A percentile compares a stretch with the other conserved stretches of the same genome.
These are phyloP conservation scores for Zaprionus ornatus DNA, from an alignment of 1,140 invertebrate species.

Conservation along the genomic window DNA sequence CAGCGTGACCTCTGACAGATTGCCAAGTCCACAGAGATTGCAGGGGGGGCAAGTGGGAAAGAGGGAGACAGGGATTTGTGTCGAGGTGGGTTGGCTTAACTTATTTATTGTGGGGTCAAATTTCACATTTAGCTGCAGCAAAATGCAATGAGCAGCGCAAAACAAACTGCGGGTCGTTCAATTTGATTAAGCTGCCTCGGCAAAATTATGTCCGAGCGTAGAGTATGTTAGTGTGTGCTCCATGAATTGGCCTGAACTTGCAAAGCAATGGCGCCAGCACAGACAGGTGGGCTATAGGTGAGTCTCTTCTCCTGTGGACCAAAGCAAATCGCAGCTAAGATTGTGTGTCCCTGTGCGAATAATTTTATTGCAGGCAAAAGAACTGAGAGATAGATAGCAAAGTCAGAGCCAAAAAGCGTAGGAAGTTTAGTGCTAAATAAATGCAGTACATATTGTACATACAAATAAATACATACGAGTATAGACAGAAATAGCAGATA, in stretches of 20 bases:
- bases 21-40: not conserved
- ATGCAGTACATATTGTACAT: too few species aligned
- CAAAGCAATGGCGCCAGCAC: not conserved
- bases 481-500: too few species aligned
- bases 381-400: not conserved
- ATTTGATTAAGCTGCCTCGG: not conserved
- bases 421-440: too few species aligned
- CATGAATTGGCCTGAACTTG: not conserved
- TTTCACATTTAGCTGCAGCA: not conserved
- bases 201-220: not conserved
- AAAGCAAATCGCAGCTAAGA: not conserved
- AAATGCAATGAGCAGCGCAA: not conserved
- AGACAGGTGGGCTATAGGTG: not conserved
- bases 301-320: not conserved
- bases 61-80: not conserved
- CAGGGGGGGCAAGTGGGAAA: not conserved
- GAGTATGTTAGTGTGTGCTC: not conserved
- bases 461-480: too few species aligned
- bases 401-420: not conserved
- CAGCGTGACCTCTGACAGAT: conserved; percentile 13
- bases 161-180: not conserved
- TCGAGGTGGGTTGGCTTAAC: not conserved
- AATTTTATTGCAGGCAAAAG: not conserved
- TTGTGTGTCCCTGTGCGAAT: not conserved
- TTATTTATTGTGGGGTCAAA: not conserved